Conservation (phyloP, 2,797 vertebrate species). For the Micrastur ruficollis region DNA sequence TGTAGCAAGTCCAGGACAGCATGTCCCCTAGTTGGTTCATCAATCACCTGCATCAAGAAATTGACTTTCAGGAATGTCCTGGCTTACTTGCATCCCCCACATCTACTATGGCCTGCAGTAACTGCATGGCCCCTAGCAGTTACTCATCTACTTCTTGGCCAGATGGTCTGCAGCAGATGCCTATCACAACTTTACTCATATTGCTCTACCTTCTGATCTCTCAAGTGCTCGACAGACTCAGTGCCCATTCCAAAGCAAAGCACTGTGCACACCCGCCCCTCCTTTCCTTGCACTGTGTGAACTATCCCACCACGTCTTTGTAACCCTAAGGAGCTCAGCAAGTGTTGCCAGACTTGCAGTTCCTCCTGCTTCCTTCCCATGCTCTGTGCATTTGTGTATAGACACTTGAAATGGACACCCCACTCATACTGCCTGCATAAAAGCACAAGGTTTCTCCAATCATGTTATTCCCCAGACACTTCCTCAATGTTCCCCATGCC, state of each 20-base stretch:
- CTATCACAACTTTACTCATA: background rate
- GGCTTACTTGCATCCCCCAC: background rate
- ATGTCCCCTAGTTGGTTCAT: background rate
- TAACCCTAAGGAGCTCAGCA: background rate
- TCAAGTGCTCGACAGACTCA: background rate
- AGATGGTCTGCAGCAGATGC: background rate
- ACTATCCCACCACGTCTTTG: background rate
- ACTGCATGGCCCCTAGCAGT: background rate
- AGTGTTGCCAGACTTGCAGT: background rate
- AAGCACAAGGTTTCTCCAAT: background rate
- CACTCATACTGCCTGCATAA: background rate
- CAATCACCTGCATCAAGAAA: background rate
- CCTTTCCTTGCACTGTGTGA: background rate
- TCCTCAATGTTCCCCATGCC: too few species aligned
- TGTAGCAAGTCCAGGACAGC: background rate
- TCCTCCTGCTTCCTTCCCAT: background rate
- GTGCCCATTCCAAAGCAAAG: background rate
- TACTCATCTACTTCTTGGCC: background rate
- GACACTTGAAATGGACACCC: background rate
- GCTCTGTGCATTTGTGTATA: background rate
- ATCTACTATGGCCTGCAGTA: background rate
- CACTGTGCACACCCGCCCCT: background rate
- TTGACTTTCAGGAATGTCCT: background rate
- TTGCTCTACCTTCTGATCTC: background rate
- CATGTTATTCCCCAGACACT: background rate